Evolutionary conservation across 2,888 invertebrate species (phyloP), one percentile per base, ranked within the genome.

Genomic region (Eudemis profundana): DNA sequence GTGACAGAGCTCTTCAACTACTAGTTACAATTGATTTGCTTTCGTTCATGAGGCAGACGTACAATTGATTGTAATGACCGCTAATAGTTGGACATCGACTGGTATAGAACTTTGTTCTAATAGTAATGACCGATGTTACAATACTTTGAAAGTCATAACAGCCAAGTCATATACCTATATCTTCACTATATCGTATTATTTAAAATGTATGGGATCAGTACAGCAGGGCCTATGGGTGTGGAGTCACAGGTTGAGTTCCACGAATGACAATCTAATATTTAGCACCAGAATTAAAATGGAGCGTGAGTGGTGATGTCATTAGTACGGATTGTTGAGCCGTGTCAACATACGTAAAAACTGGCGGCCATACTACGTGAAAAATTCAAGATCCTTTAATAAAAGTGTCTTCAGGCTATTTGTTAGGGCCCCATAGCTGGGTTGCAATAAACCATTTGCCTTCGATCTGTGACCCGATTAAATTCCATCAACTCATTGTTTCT

Each of bases 391-490:
- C 27, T 27, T 5, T 27, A 27, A 7, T 27, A 27, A 27, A 27
- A 27, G 4, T 27, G 7, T 27, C 4, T 27, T 7, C 27, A 27
- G 49, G 42, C 49, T 56, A 42, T 17, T 23, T 14, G 47, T 49
- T 63, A 49, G 40, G 47, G 40, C 57, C 54, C n/a, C 27, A 36
- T 51, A 59, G 33, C 8, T 33, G 57, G 63, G 33, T 44, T 44
- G 59, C 50, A 15, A 59, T 59, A 46, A 65, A 60, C 57, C 23
- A 60, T 40, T 27, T 60, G 51, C 14, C 17, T 27, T 53, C 59
- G 42, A 53, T 38, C 53, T 59, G 56, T 47, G 62, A 59, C 65
- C 65, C 44, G 60, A 65, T 65, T 60, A 53, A 60, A 53, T 27
- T 65, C 50, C 51, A 62, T 50, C 53, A 53, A 40, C 51, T 46